These are phyloP conservation scores for Mesembrinibis cayennensis DNA, from an alignment of 2,113 vertebrate species.

Conservation along the genomic window DNA sequence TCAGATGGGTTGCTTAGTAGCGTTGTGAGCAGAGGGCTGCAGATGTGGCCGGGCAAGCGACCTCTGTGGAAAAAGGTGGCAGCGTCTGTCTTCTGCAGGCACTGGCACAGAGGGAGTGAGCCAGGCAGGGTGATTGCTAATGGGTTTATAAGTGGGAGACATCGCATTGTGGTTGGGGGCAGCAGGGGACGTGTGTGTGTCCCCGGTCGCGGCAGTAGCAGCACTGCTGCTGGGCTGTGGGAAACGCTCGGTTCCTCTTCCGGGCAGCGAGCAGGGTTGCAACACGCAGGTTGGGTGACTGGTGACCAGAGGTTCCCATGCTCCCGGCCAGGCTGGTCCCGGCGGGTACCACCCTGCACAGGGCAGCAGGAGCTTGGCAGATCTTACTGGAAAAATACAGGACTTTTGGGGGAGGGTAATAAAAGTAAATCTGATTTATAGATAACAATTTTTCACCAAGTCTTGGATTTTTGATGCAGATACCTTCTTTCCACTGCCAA, in stretches of 20 bases:
- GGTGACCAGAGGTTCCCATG: not conserved
- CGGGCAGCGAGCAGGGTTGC: not conserved
- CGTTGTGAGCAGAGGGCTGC: not conserved
- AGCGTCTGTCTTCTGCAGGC: not conserved
- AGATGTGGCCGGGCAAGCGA: not conserved
- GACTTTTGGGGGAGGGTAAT: not conserved
- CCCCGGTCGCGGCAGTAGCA: fast-evolving
- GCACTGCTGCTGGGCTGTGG: not conserved
- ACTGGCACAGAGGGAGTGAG: not conserved
- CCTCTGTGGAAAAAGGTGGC: not conserved
- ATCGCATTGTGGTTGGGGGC: fast-evolving
- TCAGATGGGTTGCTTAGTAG: not conserved
- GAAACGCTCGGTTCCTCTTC: not conserved
- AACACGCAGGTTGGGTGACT: no score
- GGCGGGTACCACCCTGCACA: fast-evolving
- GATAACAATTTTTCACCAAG: not conserved
- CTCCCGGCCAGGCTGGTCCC: not conserved
- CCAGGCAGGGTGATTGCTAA: not conserved
- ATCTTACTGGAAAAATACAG: not conserved
- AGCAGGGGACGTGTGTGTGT: not conserved
- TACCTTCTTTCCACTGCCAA: not conserved
- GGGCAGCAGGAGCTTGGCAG: not conserved
- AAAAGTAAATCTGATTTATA: not conserved
- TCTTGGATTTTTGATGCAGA: not conserved
- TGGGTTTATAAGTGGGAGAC: not conserved